Conservation (phyloP, 2,888 invertebrate genomes). For the Chrysodeixis includens region DNA sequence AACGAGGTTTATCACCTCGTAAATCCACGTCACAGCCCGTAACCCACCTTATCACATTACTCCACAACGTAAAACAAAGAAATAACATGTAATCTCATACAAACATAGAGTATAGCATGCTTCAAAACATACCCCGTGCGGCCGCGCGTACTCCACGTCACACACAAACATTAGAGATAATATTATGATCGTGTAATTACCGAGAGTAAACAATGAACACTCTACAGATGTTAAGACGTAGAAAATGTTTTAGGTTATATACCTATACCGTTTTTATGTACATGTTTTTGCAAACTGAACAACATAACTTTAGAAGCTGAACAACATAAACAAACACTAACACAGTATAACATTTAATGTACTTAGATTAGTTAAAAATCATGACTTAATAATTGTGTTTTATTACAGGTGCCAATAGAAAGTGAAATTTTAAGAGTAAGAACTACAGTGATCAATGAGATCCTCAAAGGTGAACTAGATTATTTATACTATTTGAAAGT, state of each 20-base stretch:
- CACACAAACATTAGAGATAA: constrained; percentile 14
- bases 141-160: constrained; percentile 23
- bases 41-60: constrained; percentile 37
- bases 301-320: too few species aligned
- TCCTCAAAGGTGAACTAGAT: constrained; percentile 81
- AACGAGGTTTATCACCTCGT: not conserved
- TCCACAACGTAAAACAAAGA: constrained; percentile 37
- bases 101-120: constrained; percentile 35
- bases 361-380: too few species aligned
- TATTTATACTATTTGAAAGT: constrained; percentile 74
- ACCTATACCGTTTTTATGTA: not conserved
- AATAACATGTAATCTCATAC: constrained; percentile 27
- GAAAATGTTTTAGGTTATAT: constrained; percentile 18
- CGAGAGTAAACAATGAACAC: constrained; percentile 30
- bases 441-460: constrained; percentile 82
- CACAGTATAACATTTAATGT: too few species aligned
- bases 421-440: constrained; percentile 82
- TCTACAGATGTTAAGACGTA: constrained; percentile 14
- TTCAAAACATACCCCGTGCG: constrained; percentile 28
- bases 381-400: constrained; percentile 15
- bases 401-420: constrained; percentile 75
- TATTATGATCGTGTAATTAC: constrained; percentile 12
- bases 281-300: too few species aligned
- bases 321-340: too few species aligned
- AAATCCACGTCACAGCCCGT: constrained; percentile 15